Base-by-base conservation (phyloP, 1,140 invertebrate species). In the Pogonomyrmex californicus region DNA sequence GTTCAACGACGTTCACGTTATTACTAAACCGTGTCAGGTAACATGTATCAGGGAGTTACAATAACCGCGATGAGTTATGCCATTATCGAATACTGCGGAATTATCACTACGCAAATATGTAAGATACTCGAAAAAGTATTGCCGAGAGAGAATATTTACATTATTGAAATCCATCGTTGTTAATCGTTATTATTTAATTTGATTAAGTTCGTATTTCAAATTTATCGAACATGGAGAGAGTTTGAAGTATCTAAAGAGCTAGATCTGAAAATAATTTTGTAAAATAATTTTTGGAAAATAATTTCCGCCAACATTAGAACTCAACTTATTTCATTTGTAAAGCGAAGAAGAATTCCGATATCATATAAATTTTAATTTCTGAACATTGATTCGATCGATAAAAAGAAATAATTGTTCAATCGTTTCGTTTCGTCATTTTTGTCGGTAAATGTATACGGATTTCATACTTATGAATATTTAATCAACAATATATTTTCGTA, bases 361-460 rank as follows among this genome's bases (percentile, higher is more conserved):
- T 58, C 17, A 10, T 17, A 41, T 17, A 47, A 47, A 60, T 58
- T 82, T 82, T 51, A 65, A 79, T 81, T 82, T 73, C 1, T 47
- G 30, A n/a, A 36, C 41, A 23, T 9, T n/a, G 49, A 56, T 33
- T 44, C 30, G 33, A 41, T 44, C 73, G 33, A 58, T 4, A 44
- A 60, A 76, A 60, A 60, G 14, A 60, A 44, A 76, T 23, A 58
- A 44, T 44, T 58, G 12, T 58, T 60, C 38, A 3, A 30, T 14
- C 41, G 36, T n/a, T 58, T 58, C 17, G 12, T 38, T 60, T 58
- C 7, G 38, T 33, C 36, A 60, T 60, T 60, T 60, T 41, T 14
- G 2, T 6, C 36, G 36, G 14, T 17, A 60, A 17, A 5, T 49
- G 6, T 41, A 58, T 65, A n/a, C 65, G 3, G 3, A 36, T 65